Evolutionary conservation across 2,888 invertebrate genomes (phyloP), one percentile per base, ranked within the genome.

Genomic region (Chalcosyrphus nemorum): DNA sequence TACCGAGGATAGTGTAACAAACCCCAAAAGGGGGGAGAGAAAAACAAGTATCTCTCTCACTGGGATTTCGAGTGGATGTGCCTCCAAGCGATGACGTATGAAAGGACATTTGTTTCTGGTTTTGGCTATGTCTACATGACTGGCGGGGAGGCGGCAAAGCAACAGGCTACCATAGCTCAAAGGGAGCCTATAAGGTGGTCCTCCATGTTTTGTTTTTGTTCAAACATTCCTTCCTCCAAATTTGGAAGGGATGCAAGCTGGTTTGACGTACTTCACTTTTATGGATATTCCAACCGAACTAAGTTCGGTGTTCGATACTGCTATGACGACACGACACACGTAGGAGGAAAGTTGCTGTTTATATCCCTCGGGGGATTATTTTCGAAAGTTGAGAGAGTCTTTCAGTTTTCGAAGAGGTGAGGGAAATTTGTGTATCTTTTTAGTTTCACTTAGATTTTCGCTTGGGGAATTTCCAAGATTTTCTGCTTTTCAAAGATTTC

Each of bases 11-110:
- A 63, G 63, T 65, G 56, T 63, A 75, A 35, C 32, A 71, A 72
- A 52, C 24, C 54, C 59, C 24, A 56, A 71, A 72, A 54, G 71
- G 77, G 11, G 54, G 43, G 7, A 54, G 71, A 71, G 11, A 45
- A 52, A 4, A 63, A 19, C 45, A 56, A 27, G 45, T 45, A 56
- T 27, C 35, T 38, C 21, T 52, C 19, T 35, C 21, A 70, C n/a
- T n/a, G n/a, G n/a, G n/a, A n/a, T 54, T 63, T 70, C 70, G 27
- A 54, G 61, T 76, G 57, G 71, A 61, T 70, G 19, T 70, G 63
- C 70, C 75, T 61, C 66, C 66, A 61, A 47, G 81, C 71, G 61
- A 66, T 82, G 77, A 77, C 81, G 81, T 82, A 72, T 59, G 35
- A 66, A 77, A 82, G 81, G 77, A 77, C 72, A 72, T 71, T 47